These are phyloP conservation scores for Xiphophorus couchianus DNA, from an alignment of 2,113 vertebrate genomes.

Conservation along the genomic window DNA sequence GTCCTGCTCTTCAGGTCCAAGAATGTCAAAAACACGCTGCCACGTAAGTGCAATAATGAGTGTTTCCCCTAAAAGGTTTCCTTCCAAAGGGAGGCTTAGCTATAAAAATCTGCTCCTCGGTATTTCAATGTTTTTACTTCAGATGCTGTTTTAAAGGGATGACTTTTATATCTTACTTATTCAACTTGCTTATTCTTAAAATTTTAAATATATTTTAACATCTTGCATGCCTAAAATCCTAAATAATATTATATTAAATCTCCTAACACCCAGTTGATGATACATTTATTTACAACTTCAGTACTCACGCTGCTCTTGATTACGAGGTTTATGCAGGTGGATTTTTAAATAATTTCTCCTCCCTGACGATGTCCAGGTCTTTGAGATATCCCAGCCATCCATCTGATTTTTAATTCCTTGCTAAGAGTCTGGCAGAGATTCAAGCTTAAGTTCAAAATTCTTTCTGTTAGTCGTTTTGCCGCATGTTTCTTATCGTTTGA, in stretches of 20 bases:
- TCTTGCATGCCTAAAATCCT: background rate
- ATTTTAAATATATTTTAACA: background rate
- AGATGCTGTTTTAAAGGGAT: background rate
- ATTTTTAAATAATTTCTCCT: background rate
- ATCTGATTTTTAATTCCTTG: background rate
- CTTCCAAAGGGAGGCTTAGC: conserved; percentile 34
- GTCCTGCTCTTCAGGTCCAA: conserved; percentile 29
- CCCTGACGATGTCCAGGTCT: conserved; percentile 3
- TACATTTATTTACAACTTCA: background rate
- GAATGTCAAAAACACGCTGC: conserved; percentile 37
- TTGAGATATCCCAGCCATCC: background rate
- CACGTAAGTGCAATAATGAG: conserved; percentile 10
- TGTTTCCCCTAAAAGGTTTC: conserved; percentile 61
- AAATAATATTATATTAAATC: background rate
- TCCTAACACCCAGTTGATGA: background rate
- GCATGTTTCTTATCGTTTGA: background rate
- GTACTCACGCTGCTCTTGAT: background rate
- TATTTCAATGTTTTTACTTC: conserved; percentile 2
- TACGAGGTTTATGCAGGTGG: background rate
- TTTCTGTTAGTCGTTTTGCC: background rate
- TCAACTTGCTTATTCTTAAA: too few species aligned
- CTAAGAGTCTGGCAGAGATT: background rate
- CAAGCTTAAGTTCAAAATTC: background rate
- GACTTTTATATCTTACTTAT: background rate
- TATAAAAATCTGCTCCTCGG: conserved; percentile 16